Evolutionary conservation across 2,113 vertebrate species (phyloP), one percentile per base, ranked within the genome.

Genomic region (Pontoporia blainvillei): DNA sequence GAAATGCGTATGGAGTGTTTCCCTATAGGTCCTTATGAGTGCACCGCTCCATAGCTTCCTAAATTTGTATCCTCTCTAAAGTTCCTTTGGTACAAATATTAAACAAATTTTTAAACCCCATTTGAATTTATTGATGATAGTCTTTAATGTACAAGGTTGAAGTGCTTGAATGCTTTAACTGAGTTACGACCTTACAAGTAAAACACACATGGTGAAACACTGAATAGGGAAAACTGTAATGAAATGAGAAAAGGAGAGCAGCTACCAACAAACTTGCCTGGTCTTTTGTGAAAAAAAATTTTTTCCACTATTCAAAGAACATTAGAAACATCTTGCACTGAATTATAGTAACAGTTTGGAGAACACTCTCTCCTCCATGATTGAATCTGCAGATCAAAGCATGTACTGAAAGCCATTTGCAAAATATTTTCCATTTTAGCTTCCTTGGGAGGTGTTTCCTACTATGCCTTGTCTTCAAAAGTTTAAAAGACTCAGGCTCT

Each of bases 111-210:
- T 81, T 62, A 34, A 96, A 89, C 52, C 5, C 62, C 69, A 81
- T 67, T 92, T 92, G 72, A 94, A 88, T 91, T 92, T 97, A 97
- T 94, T 92, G 90, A 96, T 91, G 75, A 71, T 27, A 59, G 72
- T 34, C 66, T 72, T 97, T 94, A 91, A 67, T 12, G 39, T 39
- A 71, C 96, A 97, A 96, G 84, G 87, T 75, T 96, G 84, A 94
- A 25, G 49, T 20, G 10, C 23, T 84, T 90, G 57, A 88, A 66
- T 67, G 17, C 34, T 94, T 92, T 97, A 93, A 96, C 21, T 90
- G 86, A 96, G 29, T 88, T 79, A 61, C 39, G 21, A 69, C 25
- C 57, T 89, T 79, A 36, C 2, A 6, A 81, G 49, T 78, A 75
- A 95, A 96, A 93, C 64, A 54, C 17, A 39, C 8, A 61, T 84